Base-by-base conservation (phyloP, 1,140 invertebrate genomes). In the Mactra quadrangularis region DNA sequence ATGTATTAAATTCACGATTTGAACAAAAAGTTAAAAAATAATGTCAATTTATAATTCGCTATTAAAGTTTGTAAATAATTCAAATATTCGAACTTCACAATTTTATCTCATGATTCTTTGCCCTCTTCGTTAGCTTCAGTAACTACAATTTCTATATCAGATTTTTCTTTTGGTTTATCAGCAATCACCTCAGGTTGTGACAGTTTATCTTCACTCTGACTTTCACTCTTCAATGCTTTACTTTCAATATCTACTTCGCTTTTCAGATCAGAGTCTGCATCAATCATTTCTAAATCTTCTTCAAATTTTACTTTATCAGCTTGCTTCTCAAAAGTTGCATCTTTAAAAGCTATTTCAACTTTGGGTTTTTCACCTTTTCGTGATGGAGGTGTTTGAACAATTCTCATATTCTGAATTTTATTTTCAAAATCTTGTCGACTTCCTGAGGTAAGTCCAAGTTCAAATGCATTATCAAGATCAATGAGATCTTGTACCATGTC, bases 391-490 rank as follows among this genome's bases (percentile, higher is more conserved):
- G 64, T 81, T 41, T 71, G 70, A 19, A 70, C 55, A 22, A 81
- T 68, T 50, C 62, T 70, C 47, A 81, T 47, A 22, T 71, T 68
- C 52, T 70, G 77, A 22, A 81, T 70, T 57, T 70, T 81, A 25
- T 81, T 68, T 57, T 81, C 77, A 81, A 81, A 81, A 33, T 81
- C 77, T 25, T 68, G 45, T 35, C 77, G 53, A 35, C 66, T 60
- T 13, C 52, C 77, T 25, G 53, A 29, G 19, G 38, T 59, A 13
- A 81, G 55, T 33, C 66, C 77, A 11, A 81, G 77, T 57, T 81
- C 79, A 82, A 82, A 82, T 25, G 87, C 79, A 85, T 87, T 87
- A 66, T 91, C 90, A 57, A 89, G 77, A 33, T 82, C 68, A 11
- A 81, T 75, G 2, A 91, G 59, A 57, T 89, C 84, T 2, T 87